Conservation (phyloP, 2,113 vertebrate genomes). For the Geothlypis trichas region DNA sequence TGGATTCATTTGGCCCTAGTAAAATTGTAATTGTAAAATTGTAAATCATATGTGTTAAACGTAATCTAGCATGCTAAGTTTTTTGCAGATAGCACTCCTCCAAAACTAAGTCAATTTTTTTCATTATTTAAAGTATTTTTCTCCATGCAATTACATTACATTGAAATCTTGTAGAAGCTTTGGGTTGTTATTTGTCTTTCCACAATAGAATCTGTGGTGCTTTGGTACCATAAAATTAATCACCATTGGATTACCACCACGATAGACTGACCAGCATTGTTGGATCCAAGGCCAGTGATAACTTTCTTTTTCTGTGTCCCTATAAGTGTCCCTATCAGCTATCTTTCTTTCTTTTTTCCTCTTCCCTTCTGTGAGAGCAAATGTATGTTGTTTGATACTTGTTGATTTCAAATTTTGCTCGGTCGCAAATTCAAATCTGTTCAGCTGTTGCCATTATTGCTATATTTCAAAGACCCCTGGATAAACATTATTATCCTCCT, state of each 20-base stretch:
- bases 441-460: not conserved
- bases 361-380: not conserved
- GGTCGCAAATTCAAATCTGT: not conserved
- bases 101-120: not conserved
- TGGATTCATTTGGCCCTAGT: not conserved
- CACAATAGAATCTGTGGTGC: not conserved
- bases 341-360: not conserved
- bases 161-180: not conserved
- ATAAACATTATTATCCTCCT: not conserved
- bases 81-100: not conserved
- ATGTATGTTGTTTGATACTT: not conserved
- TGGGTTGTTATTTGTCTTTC: not conserved
- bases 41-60: not conserved
- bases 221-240: not conserved
- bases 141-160: not conserved
- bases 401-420: not conserved
- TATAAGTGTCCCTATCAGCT: too few relatives aligned
- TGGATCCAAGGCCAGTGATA: not conserved
- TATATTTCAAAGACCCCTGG: not conserved
- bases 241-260: not conserved
- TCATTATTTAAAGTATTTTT: not conserved
- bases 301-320: not conserved
- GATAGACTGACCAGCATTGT: rapidly evolving
- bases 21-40: not conserved
- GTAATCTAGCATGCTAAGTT: not conserved